A percentile compares a stretch with the other conserved stretches of the same genome.
These are phyloP conservation scores for Otis tarda DNA, from an alignment of 2,113 vertebrate genomes.

Conservation along the genomic window DNA sequence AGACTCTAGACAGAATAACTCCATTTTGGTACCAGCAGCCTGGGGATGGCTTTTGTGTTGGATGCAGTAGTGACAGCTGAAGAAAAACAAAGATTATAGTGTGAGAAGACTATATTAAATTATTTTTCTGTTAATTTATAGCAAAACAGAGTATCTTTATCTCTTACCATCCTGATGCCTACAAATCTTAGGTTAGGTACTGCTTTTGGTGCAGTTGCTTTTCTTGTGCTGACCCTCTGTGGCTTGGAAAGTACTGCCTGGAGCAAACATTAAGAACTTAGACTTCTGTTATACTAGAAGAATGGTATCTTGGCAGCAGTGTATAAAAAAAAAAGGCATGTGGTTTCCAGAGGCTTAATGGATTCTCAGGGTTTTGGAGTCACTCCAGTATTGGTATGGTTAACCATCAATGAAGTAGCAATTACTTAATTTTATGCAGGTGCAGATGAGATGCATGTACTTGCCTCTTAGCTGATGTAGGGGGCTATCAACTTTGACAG, in stretches of 20 bases:
- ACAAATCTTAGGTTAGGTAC: neutral
- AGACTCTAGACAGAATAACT: neutral
- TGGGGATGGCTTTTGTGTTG: neutral
- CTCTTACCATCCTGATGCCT: neutral
- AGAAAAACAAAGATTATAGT: neutral
- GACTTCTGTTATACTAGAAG: neutral
- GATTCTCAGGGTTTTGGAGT: neutral
- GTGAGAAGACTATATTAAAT: neutral
- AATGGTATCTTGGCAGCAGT: neutral
- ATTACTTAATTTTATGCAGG: neutral
- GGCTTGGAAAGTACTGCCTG: neutral
- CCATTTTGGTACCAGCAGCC: neutral
- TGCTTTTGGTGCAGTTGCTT: neutral
- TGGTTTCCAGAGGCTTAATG: neutral
- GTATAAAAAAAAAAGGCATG: neutral
- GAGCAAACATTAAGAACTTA: neutral
- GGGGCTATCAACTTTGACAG: neutral
- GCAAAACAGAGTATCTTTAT: neutral
- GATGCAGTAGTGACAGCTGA: neutral
- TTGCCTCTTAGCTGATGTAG: neutral
- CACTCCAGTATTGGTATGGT: neutral
- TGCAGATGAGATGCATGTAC: neutral
- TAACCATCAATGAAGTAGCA: neutral
- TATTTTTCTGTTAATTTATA: neutral
- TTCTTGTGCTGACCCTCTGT: neutral